Percentiles rank a stretch among this genome's conserved stretches.
Conservation (phyloP, 2,888 invertebrate genomes). For the Temnothorax unifasciatus region DNA sequence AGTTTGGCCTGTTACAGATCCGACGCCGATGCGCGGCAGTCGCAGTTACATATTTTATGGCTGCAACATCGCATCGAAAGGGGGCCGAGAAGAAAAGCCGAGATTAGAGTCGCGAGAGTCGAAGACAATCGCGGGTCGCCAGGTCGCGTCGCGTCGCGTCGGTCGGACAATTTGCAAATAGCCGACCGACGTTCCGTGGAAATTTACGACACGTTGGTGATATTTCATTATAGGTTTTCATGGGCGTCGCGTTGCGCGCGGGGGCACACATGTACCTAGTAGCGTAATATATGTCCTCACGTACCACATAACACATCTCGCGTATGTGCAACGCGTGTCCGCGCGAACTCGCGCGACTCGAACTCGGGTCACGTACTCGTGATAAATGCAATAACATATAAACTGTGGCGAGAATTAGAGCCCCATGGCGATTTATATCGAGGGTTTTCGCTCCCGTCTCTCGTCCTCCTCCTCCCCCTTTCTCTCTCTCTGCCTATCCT, state of each 20-base stretch:
- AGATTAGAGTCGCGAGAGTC: slow-evolving; percentile 40
- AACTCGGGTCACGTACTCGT: slow-evolving; percentile 81
- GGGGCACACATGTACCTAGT: slow-evolving; percentile 47
- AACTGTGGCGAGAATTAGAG: slow-evolving; percentile 84
- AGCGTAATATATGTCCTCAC: slow-evolving; percentile 77
- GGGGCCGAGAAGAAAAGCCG: slow-evolving; percentile 13
- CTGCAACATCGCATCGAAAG: neutral
- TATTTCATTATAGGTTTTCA: slow-evolving; percentile 70
- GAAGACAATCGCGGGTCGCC: slow-evolving; percentile 44
- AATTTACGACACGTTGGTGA: slow-evolving; percentile 56
- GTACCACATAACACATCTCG: slow-evolving; percentile 72
- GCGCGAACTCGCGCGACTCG: slow-evolving; percentile 60
- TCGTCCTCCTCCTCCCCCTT: neutral
- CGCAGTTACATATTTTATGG: slow-evolving; percentile 34
- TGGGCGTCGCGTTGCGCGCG: slow-evolving; percentile 33
- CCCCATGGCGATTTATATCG: slow-evolving; percentile 83
- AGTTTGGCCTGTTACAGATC: slow-evolving; percentile 40
- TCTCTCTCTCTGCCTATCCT: neutral
- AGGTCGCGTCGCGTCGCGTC: neutral
- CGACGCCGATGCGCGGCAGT: slow-evolving; percentile 42
- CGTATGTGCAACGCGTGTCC: slow-evolving; percentile 71
- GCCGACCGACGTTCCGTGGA: slow-evolving; percentile 6
- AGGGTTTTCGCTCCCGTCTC: slow-evolving; percentile 66
- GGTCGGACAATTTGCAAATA: slow-evolving; percentile 58
- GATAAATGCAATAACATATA: slow-evolving; percentile 85